A percentile compares a stretch with the other conserved stretches of the same genome.
These are phyloP conservation scores for Heterotilapia buettikoferi DNA, from an alignment of 2,113 vertebrate species.

Conservation along the genomic window DNA sequence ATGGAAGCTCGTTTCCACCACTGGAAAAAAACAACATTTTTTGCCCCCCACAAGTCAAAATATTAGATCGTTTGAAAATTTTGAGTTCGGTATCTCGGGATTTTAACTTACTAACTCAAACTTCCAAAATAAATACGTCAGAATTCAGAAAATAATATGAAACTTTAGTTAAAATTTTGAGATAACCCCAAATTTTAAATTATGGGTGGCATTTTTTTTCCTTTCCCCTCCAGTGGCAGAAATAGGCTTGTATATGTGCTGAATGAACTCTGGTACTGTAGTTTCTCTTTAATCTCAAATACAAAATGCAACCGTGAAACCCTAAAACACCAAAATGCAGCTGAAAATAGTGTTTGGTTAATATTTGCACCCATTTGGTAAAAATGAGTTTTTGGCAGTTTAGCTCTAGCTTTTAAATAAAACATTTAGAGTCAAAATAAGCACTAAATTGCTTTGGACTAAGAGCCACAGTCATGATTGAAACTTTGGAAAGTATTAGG, in stretches of 20 bases:
- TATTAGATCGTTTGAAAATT: not conserved
- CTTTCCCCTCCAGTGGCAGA: not conserved
- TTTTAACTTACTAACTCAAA: not conserved
- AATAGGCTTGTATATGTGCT: not conserved
- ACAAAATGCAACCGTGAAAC: not conserved
- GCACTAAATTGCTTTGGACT: not conserved
- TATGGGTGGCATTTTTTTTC: rapidly evolving
- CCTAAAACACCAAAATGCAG: not conserved
- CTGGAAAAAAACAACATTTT: not conserved
- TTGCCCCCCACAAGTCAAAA: not conserved
- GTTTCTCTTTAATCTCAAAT: not conserved
- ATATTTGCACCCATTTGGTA: not conserved
- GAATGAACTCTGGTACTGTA: not conserved
- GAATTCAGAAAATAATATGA: not conserved
- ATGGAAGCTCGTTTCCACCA: not conserved
- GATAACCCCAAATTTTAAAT: not conserved
- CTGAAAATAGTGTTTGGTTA: not conserved
- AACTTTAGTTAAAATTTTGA: not conserved
- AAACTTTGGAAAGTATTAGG: not conserved
- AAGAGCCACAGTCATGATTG: not conserved
- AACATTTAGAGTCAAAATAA: not conserved
- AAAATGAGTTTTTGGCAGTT: not conserved
- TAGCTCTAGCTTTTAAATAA: not conserved
- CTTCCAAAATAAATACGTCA: not conserved
- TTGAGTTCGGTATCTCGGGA: not conserved